phyloP scores from a whole-genome alignment of 2,888 invertebrate species.

The Caenorhabditis wallacei region DNA sequence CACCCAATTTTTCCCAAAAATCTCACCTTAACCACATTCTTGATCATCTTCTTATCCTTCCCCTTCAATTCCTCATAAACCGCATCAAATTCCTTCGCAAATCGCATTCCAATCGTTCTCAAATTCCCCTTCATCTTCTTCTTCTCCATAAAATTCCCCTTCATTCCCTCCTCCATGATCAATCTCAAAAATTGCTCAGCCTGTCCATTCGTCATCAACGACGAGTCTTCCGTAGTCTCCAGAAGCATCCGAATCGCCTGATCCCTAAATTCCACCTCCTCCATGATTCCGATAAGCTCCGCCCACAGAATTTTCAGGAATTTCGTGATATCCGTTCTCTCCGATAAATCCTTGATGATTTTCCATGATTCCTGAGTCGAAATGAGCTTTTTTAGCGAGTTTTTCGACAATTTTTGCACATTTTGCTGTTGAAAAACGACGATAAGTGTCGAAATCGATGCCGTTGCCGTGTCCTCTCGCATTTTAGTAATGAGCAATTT shows the following conservation, averaged over 20 bases:
- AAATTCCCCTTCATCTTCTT: conserved; percentile 47
- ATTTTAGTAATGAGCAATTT: conserved; percentile 79
- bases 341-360: background rate
- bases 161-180: conserved; percentile 41
- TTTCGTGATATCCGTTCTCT: conserved; percentile 70
- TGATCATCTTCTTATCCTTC: conserved; percentile 41
- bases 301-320: conserved; percentile 74
- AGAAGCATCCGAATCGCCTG: conserved; percentile 28
- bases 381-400: conserved; percentile 67
- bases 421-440: conserved; percentile 81
- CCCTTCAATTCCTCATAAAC: conserved; percentile 29
- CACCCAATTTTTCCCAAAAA: too few species aligned
- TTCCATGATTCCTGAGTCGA: too few species aligned
- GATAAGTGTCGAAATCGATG: conserved; percentile 74
- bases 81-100: conserved; percentile 49
- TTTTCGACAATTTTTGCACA: conserved; percentile 72
- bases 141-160: conserved; percentile 26
- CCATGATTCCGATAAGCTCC: conserved; percentile 65
- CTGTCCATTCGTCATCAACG: conserved; percentile 24
- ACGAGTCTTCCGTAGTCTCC: conserved; percentile 33
- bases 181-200: conserved; percentile 35
- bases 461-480: conserved; percentile 60
- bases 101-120: conserved; percentile 42
- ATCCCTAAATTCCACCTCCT: conserved; percentile 45
- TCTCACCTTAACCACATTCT: conserved; percentile 25